phyloP scores from a whole-genome alignment of 2,888 invertebrate genomes.

The Dioctria rufipes region DNA sequence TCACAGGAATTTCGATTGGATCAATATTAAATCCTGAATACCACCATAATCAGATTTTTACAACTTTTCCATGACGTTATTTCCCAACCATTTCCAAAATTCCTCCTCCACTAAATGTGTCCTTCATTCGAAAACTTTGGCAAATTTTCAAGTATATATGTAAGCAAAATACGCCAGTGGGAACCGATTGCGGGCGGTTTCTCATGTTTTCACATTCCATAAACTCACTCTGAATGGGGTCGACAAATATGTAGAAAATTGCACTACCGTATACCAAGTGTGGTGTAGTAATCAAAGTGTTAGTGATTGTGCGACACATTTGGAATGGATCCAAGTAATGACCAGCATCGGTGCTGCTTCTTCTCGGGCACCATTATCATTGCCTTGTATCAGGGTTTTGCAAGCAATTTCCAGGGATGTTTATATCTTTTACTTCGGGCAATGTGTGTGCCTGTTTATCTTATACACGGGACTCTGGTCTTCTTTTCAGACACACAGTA shows the following conservation, averaged over 20 bases:
- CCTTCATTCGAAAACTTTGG: conserved; percentile 36
- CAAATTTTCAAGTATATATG: conserved; percentile 26
- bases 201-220: neutral
- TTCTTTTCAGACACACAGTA: conserved; percentile 25
- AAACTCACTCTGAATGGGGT: conserved; percentile 24
- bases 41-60: neutral
- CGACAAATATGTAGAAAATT: conserved; percentile 38
- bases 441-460: conserved; percentile 36
- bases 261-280: neutral
- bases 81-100: conserved; percentile 2
- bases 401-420: conserved; percentile 42
- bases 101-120: neutral
- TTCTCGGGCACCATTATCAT: neutral
- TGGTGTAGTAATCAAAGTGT: conserved; percentile 10
- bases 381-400: conserved; percentile 19
- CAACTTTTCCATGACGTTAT: neutral
- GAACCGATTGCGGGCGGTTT: neutral
- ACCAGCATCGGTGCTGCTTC: conserved; percentile 7
- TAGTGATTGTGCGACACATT: conserved; percentile 38
- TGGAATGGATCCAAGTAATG: conserved; percentile 35
- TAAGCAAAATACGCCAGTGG: neutral
- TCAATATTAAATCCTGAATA: neutral
- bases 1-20: neutral
- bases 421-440: conserved; percentile 22
- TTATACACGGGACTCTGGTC: conserved; percentile 14